Conservation (phyloP, 2,888 invertebrate species). For the Podabrus alpinus region DNA sequence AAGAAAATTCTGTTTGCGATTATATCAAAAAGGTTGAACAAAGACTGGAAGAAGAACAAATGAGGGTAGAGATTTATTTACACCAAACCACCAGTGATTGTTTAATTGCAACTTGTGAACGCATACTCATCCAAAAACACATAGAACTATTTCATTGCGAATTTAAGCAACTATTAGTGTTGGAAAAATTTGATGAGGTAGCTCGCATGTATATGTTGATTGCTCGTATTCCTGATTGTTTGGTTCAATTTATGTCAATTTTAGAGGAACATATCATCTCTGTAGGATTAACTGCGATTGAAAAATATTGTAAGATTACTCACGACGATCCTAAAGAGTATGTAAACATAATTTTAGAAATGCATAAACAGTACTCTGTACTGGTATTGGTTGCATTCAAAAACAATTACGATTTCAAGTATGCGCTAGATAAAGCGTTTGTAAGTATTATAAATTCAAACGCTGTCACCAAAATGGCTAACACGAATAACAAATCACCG, state of each 20-base stretch:
- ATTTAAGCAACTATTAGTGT: slow-evolving; percentile 91
- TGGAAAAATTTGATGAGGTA: slow-evolving; percentile 92
- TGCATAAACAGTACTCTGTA: slow-evolving; percentile 96
- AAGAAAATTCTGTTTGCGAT: slow-evolving; percentile 95
- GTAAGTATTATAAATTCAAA: slow-evolving; percentile 97
- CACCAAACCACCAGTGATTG: slow-evolving; percentile 91
- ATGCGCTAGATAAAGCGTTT: slow-evolving; percentile 95
- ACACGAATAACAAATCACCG: slow-evolving; percentile 92
- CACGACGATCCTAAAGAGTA: slow-evolving; percentile 96
- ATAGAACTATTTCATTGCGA: slow-evolving; percentile 94
- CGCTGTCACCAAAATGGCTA: slow-evolving; percentile 89
- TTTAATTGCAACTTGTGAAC: slow-evolving; percentile 90
- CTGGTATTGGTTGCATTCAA: slow-evolving; percentile 92
- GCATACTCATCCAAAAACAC: slow-evolving; percentile 94
- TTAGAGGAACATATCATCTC: slow-evolving; percentile 92
- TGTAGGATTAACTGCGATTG: slow-evolving; percentile 90
- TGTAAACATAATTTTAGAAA: slow-evolving; percentile 94
- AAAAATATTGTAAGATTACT: slow-evolving; percentile 92
- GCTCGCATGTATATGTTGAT: slow-evolving; percentile 95
- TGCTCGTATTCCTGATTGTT: slow-evolving; percentile 87
- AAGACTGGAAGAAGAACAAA: slow-evolving; percentile 89
- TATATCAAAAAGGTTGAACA: slow-evolving; percentile 99
- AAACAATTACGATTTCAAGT: slow-evolving; percentile 97
- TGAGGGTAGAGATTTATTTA: slow-evolving; percentile 90
- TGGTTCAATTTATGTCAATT: slow-evolving; percentile 84